Conservation (phyloP, 1,140 invertebrate species). For the Archivesica marissinica region DNA sequence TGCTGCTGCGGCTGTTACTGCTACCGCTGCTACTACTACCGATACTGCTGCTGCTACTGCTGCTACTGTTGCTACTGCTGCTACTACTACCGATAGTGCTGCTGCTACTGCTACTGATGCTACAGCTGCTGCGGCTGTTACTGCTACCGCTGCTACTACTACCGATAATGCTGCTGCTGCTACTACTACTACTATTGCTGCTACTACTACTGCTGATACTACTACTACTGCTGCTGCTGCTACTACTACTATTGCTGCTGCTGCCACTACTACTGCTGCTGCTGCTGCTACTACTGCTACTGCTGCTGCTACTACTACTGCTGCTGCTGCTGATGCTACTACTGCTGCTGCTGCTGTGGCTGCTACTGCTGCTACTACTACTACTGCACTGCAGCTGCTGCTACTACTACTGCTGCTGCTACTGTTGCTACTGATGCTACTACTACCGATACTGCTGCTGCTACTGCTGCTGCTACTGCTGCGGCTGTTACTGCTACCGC, state of each 20-base stretch:
- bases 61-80: background rate
- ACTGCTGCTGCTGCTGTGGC: background rate
- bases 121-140: background rate
- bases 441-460: background rate
- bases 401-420: background rate
- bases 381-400: background rate
- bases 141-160: background rate
- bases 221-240: background rate
- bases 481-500: conserved; percentile 12
- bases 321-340: background rate
- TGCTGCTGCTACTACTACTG: background rate
- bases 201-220: background rate
- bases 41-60: background rate
- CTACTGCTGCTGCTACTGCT: background rate
- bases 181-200: background rate
- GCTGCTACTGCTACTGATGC: background rate
- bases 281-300: background rate
- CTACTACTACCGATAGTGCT: background rate
- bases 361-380: background rate
- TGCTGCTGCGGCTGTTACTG: background rate
- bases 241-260: background rate
- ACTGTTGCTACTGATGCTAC: background rate
- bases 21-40: background rate
- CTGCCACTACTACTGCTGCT: background rate
- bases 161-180: background rate